Base-by-base conservation (phyloP, 2,888 invertebrate species). In the Pristionchus fissidentatus region DNA sequence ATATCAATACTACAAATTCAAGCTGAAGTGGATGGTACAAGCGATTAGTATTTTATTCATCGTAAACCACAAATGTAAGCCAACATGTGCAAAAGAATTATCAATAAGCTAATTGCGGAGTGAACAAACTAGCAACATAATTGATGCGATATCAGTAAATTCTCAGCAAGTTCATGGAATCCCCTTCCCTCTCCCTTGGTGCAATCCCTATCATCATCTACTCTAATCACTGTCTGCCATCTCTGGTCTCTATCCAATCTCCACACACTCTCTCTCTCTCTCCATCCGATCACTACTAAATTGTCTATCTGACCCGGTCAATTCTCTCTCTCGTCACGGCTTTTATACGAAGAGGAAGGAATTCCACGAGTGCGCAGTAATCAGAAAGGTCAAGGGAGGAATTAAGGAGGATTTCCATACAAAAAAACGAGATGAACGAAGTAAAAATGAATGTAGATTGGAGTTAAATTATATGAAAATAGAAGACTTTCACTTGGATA, bases 271-370 rank as follows among this genome's bases (percentile, higher is more conserved):
- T 62, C 35, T 38, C 38, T n/a, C 29, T 66, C 66, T 66, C 66
- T 38, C 38, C 66, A 38, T 19, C 66, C 35, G 66, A 66, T 66
- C 38, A 66, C 66, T 66, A 62, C 62, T 35, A 32, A 62, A 62
- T 60, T 22, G 35, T 62, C 35, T 1, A 62, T 66, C 66, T 66
- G 38, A 66, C 66, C 66, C 66, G 66, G 66, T 66, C 38, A 66
- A 22, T 66, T 22, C 60, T 60, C n/a, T n/a, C n/a, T n/a, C n/a
- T n/a, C n/a, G n/a, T 60, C 66, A 38, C 22, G 38, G 35, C n/a
- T 66, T 7, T 38, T 38, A 38, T 38, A 38, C 66, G 66, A 3
- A 38, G 19, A 38, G 29, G 29, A 38, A 38, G 0, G 66, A 66
- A 66, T 38, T 66, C 38, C 22, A 22, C n/a, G 35, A 38, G 66